phyloP scores from a whole-genome alignment of 2,888 invertebrate species.

The Drosophila fulvimacula region DNA sequence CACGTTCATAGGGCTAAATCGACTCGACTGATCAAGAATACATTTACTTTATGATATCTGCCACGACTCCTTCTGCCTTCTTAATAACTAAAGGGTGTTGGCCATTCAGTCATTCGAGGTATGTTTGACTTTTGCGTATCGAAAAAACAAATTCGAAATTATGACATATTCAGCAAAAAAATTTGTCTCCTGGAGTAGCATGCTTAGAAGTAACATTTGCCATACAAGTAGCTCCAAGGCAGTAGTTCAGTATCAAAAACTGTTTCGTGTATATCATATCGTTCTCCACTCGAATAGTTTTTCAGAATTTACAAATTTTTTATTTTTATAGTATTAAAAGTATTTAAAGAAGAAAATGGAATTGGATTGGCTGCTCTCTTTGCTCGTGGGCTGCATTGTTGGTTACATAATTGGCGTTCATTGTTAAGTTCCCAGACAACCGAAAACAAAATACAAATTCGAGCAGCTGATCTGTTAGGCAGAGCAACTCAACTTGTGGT shows the following conservation, averaged over 20 bases:
- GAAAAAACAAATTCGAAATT: too few species aligned
- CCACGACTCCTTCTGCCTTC: too few species aligned
- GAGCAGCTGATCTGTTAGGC: not conserved
- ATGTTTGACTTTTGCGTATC: too few species aligned
- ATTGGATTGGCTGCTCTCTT: constrained; percentile 42
- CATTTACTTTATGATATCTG: too few species aligned
- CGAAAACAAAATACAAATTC: too few species aligned
- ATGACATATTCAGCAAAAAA: too few species aligned
- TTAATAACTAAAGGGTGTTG: too few species aligned
- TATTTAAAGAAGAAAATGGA: constrained; percentile 24
- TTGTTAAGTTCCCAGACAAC: not conserved
- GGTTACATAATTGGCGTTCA: constrained; percentile 41
- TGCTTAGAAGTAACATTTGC: not conserved
- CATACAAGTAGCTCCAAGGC: too few species aligned
- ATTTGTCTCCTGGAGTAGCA: not conserved
- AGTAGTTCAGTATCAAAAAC: not conserved
- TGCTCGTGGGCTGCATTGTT: constrained; percentile 46
- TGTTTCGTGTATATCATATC: not conserved
- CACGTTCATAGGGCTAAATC: too few species aligned
- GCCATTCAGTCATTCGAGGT: too few species aligned
- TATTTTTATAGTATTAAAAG: not conserved
- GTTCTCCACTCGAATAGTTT: not conserved
- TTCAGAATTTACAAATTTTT: not conserved
- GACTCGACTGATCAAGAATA: too few species aligned
- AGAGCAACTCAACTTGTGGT: not conserved